Evolutionary conservation across 2,113 vertebrate species (phyloP).

Genomic region (Archocentrus centrarchus): DNA sequence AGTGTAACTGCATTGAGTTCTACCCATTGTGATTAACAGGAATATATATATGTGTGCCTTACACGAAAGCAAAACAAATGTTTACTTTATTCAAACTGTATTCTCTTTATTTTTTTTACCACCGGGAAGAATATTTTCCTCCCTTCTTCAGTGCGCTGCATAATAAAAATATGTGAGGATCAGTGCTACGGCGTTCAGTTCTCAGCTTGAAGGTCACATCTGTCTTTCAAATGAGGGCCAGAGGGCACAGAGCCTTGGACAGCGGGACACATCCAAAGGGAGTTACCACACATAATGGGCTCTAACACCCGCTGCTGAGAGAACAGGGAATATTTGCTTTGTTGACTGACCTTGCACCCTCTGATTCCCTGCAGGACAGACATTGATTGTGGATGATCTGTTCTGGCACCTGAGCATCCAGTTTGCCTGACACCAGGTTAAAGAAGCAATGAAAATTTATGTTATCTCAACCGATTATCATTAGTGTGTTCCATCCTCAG

Average conservation of each 20-base stretch:
- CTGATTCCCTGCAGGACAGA: constrained; percentile 30
- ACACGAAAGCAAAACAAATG: not conserved
- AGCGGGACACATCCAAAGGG: constrained; percentile 49
- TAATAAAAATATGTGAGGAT: constrained; percentile 25
- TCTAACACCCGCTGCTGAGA: constrained; percentile 34
- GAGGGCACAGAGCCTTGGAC: constrained; percentile 50
- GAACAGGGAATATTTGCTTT: constrained; percentile 50
- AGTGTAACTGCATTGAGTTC: not conserved
- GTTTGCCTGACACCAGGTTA: constrained; percentile 6
- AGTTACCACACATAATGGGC: constrained; percentile 50
- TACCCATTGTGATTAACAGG: not conserved
- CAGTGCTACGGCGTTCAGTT: constrained; percentile 9
- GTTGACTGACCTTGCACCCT: constrained; percentile 61
- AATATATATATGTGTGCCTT: not conserved
- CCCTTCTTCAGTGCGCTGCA: constrained; percentile 9
- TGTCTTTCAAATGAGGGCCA: constrained; percentile 55
- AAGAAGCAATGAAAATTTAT: constrained; percentile 1
- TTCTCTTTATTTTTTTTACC: not conserved
- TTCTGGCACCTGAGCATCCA: not conserved
- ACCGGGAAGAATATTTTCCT: not conserved
- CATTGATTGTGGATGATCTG: constrained; percentile 52
- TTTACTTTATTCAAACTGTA: not conserved
- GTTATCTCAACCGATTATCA: not conserved
- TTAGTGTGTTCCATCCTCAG: not conserved
- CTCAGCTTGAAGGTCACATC: constrained; percentile 44